phyloP scores from a whole-genome alignment of 2,797 vertebrate genomes.

The Nyctibius grandis region DNA sequence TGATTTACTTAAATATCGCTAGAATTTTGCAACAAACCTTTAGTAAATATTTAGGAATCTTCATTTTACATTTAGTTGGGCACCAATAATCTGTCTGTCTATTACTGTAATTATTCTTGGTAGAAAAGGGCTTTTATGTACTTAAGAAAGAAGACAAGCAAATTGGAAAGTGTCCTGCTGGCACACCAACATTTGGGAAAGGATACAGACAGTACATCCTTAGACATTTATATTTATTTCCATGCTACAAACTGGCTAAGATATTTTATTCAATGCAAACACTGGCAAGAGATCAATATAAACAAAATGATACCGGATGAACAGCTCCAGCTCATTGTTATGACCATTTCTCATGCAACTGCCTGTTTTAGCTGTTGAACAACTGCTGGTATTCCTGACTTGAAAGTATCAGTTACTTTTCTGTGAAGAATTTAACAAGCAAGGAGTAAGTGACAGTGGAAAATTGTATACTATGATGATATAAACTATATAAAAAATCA shows the following conservation, averaged over 20 bases:
- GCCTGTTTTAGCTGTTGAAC: slow-evolving; percentile 32
- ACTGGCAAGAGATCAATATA: slow-evolving; percentile 28
- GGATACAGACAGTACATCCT: slow-evolving; percentile 15
- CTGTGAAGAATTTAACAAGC: not conserved
- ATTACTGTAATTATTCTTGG: slow-evolving; percentile 44
- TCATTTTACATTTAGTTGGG: not conserved
- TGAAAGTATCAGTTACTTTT: slow-evolving; percentile 24
- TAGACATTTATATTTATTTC: slow-evolving; percentile 51
- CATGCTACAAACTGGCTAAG: slow-evolving; percentile 29
- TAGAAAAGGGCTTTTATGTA: slow-evolving; percentile 44
- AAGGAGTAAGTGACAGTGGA: slow-evolving; percentile 22
- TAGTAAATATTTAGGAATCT: slow-evolving; percentile 35
- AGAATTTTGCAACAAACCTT: slow-evolving; percentile 27
- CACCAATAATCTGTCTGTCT: slow-evolving; percentile 15
- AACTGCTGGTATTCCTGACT: slow-evolving; percentile 50
- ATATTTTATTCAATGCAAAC: slow-evolving; percentile 57
- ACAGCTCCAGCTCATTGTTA: slow-evolving; percentile 39
- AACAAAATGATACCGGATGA: slow-evolving; percentile 41
- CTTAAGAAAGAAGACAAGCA: slow-evolving; percentile 36
- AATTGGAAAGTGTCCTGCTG: slow-evolving; percentile 55
- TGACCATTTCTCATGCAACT: slow-evolving; percentile 38
- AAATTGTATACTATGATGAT: slow-evolving; percentile 4
- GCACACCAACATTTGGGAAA: slow-evolving; percentile 25
- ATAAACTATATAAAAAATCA: slow-evolving; percentile 27
- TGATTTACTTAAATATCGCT: slow-evolving; percentile 40